These are phyloP conservation scores for Epinephelus lanceolatus DNA, from an alignment of 2,113 vertebrate genomes.

Conservation along the genomic window DNA sequence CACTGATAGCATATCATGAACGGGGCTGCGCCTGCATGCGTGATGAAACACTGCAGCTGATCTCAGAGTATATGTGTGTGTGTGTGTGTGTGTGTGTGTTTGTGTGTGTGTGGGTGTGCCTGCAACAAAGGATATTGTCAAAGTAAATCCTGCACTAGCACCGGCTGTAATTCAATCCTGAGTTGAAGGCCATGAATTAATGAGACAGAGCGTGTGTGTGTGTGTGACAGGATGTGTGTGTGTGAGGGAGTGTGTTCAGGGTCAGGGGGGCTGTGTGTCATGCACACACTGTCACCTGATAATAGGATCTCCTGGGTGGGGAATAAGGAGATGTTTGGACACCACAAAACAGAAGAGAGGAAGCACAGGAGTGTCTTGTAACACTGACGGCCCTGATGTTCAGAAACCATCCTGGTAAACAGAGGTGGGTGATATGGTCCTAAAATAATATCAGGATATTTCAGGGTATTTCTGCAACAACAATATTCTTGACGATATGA, in stretches of 20 bases:
- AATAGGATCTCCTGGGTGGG: constrained; percentile 38
- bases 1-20: constrained; percentile 11
- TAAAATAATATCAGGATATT: no score
- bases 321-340: neutral
- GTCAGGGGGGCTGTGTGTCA: constrained; percentile 55
- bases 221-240: constrained; percentile 50
- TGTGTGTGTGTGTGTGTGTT: constrained; percentile 17
- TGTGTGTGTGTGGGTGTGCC: constrained; percentile 11
- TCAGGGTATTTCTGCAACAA: no score
- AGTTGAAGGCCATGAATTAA: constrained; percentile 79
- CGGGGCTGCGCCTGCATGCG: neutral
- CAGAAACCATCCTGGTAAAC: neutral
- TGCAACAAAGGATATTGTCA: constrained; percentile 37
- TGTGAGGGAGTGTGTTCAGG: constrained; percentile 56
- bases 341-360: constrained; percentile 5
- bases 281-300: constrained; percentile 49
- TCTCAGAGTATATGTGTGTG: neutral
- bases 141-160: constrained; percentile 45
- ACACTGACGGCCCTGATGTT: neutral
- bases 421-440: no score
- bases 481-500: no score
- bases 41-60: constrained; percentile 46
- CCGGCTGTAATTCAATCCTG: constrained; percentile 72
- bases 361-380: neutral
- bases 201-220: constrained; percentile 51